Evolutionary conservation across 92 coral and sea anemone genomes (phyloP), one percentile per base, ranked within the genome.

Genomic region (Plumapathes pennacea): DNA sequence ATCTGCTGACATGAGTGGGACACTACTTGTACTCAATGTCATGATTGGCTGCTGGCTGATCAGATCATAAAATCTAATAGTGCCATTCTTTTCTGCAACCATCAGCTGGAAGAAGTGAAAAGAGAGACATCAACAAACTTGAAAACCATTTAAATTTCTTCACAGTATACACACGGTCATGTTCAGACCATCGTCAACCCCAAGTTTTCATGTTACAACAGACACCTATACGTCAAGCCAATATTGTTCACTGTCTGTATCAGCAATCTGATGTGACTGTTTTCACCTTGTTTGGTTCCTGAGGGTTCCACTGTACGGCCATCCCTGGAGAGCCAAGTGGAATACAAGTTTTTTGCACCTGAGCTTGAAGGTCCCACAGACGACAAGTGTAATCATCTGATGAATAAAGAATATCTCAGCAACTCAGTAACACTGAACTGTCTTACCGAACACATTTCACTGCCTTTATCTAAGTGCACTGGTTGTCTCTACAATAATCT

Each of bases 1-100:
- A 66, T 94, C 94, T 1, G 90, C 99, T 71, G 81, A 83, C 61
- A 89, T 89, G 38, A 94, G 72, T 15, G 99, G 99, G 0, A 77
- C 67, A 37, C 63, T 74, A 1, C 65, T 76, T 19, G 90, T 72
- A 57, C 90, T 79, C 21, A 94, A 70, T n/a, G 99, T 82, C 99
- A 94, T 89, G 69, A 94, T 72, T 4, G 99, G 97, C 24, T 81
- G 96, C 71, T 88, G 96, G 66, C 92, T 94, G 14, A 89, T 64
- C 67, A 89, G 70, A 59, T 94, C 99, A 29, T 94, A 94, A 71
- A 94, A 89, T 30, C 99, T 64, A 10, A 94, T 54, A 7, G 77
- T 74, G 3, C 99, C 99, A 50, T 84, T 94, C 78, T 94, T 94
- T 71, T 94, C 94, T 4, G 99, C 99, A 10, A 94, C 94, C 97